Base-by-base conservation (phyloP, 2,888 invertebrate species). In the Dasysyrphus tricinctus region DNA sequence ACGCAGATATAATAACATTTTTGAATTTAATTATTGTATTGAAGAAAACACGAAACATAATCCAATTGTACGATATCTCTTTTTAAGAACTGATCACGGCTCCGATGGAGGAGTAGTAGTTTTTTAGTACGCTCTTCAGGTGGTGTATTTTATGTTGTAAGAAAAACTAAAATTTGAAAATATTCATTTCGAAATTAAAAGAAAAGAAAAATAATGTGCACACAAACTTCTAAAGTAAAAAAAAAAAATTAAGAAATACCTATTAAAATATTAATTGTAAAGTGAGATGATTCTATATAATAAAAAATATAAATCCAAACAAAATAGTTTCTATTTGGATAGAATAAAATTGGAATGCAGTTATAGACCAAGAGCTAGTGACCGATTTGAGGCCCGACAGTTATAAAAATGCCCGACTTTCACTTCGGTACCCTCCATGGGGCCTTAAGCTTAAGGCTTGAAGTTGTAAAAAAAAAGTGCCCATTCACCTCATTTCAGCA, bases 211-310 rank as follows among this genome's bases (percentile, higher is more conserved):
- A 61, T 24, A 42, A 85, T 85, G 85, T 85, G 85, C 85, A 85
- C 85, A 80, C 85, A 85, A 69, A 85, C 85, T 85, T 85, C 56
- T 70, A 85, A 85, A 85, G 84, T 85, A 80, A 85, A 65, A 61
- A 65, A 69, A 51, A 54, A 4, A 2, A n/a, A 32, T 11, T n/a
- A 54, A 69, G 54, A 37, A 51, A 47, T 2, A 47, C 47, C 67
- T 77, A 77, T 77, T 73, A 69, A 80, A 85, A 80, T 77, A 76
- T 72, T 72, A 72, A 80, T 73, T 85, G 80, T 85, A 85, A 85
- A 85, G 80, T 85, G 77, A 80, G 61, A 85, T 70, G 77, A 85
- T 85, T 84, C 80, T 85, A 80, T 85, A 85, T 80, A 85, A 85
- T 57, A 57, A 77, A 80, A 80, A 63, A 51, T 44, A 77, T 51